phyloP scores from a whole-genome alignment of 2,797 vertebrate genomes.

The Poecilia velifera region DNA sequence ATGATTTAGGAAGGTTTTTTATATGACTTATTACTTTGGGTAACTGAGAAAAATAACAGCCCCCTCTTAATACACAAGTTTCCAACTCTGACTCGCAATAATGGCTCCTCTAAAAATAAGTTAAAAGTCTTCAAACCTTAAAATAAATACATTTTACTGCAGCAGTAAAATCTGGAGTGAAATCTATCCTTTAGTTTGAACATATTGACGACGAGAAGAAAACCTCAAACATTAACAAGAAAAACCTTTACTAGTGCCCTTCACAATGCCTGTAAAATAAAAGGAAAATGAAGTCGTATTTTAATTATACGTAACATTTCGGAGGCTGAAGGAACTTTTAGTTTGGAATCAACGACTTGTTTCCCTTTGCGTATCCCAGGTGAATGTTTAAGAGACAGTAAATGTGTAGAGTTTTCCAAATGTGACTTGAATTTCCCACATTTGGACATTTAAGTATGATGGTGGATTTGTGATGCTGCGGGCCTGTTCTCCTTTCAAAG shows the following conservation, averaged over 20 bases:
- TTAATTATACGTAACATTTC: neutral
- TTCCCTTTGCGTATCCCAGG: neutral
- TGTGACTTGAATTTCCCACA: neutral
- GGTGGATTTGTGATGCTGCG: neutral
- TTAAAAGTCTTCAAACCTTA: neutral
- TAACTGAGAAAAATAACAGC: neutral
- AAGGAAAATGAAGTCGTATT: neutral
- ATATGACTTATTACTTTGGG: neutral
- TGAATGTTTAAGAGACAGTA: neutral
- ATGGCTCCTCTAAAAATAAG: too few species aligned
- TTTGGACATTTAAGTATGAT: neutral
- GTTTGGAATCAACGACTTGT: neutral
- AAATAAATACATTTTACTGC: neutral
- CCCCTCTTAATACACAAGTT: neutral
- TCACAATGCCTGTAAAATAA: neutral
- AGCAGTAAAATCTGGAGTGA: neutral
- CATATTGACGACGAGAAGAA: neutral
- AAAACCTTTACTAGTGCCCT: neutral
- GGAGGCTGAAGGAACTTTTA: neutral
- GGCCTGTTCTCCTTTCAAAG: neutral
- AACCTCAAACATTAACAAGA: neutral
- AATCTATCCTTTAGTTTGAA: neutral
- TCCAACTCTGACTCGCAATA: neutral
- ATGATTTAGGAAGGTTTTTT: neutral
- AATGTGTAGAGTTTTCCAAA: neutral